Base-by-base conservation (phyloP, 2,888 invertebrate species). In the Auanema sp. region DNA sequence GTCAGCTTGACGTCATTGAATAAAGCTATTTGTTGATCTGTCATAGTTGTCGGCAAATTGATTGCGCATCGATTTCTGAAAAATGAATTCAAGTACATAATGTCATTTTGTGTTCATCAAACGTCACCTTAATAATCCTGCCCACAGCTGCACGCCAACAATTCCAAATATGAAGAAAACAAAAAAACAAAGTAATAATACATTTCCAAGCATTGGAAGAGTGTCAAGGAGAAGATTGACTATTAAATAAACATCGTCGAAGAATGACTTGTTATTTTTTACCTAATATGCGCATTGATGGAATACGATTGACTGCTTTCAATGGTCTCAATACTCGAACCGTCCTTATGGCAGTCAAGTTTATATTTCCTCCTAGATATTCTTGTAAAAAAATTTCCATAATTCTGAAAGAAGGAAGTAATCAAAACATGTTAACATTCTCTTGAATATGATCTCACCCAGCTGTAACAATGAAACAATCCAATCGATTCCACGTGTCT, bases 101-200 rank as follows among this genome's bases (percentile, higher is more conserved):
- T n/a, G n/a, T n/a, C n/a, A n/a, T n/a, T n/a, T n/a, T n/a, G n/a
- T n/a, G n/a, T n/a, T n/a, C n/a, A n/a, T n/a, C n/a, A n/a, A n/a
- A n/a, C n/a, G n/a, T n/a, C n/a, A 95, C 74, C 97, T 88, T 60
- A 98, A 88, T 69, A 97, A 92, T 54, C 98, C 98, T 85, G 97
- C 92, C 98, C 98, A 99, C 58, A 99, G 88, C 86, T 99, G 98
- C 47, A 99, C 98, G 21, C 98, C 98, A 79, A 99, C 92, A 84
- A 99, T 99, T 76, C 98, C 98, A 84, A 98, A 98, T 85, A 99
- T 98, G 89, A 98, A 98, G 89, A 98, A 98, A 66, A 99, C 98
- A 88, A 99, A 99, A 89, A 98, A 98, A 87, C 98, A 99, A 72
- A 98, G 88, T 75, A 98, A 88, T 61, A 88, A 84, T 58, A 99